These are phyloP conservation scores for Corvus cornix DNA, from an alignment of 2,113 vertebrate genomes.

Conservation along the genomic window DNA sequence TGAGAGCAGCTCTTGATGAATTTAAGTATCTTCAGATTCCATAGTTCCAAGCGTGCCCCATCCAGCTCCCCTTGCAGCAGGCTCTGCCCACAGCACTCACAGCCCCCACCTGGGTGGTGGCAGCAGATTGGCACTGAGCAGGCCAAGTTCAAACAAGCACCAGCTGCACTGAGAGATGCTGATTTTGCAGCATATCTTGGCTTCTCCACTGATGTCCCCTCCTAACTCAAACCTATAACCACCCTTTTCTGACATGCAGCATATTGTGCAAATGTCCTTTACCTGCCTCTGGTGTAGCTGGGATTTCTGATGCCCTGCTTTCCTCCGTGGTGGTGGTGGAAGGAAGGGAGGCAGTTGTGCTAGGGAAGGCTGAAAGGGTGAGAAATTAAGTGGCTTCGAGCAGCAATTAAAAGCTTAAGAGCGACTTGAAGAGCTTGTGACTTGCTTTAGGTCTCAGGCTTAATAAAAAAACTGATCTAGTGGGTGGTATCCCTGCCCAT, in stretches of 20 bases:
- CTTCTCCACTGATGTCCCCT: neutral
- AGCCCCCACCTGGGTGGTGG: neutral
- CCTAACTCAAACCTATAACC: neutral
- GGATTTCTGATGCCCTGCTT: neutral
- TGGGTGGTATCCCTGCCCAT: neutral
- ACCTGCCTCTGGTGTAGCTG: fast-evolving
- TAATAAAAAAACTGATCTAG: neutral
- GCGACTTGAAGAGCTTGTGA: neutral
- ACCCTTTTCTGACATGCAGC: fast-evolving
- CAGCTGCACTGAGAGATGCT: neutral
- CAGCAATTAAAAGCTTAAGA: neutral
- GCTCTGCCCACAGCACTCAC: neutral
- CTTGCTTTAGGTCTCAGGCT: neutral
- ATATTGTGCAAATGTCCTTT: neutral
- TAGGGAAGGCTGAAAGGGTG: neutral
- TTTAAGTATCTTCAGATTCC: neutral
- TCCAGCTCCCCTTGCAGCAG: neutral
- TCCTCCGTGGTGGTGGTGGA: neutral
- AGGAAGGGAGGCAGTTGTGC: neutral
- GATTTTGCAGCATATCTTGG: neutral
- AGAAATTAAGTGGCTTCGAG: neutral
- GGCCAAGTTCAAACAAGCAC: neutral
- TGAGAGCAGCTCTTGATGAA: neutral
- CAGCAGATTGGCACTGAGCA: neutral
- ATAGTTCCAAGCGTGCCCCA: neutral